A percentile compares a stretch with the other conserved stretches of the same genome.
These are phyloP conservation scores for Pectinophora gossypiella DNA, from an alignment of 1,140 invertebrate genomes.

Conservation along the genomic window DNA sequence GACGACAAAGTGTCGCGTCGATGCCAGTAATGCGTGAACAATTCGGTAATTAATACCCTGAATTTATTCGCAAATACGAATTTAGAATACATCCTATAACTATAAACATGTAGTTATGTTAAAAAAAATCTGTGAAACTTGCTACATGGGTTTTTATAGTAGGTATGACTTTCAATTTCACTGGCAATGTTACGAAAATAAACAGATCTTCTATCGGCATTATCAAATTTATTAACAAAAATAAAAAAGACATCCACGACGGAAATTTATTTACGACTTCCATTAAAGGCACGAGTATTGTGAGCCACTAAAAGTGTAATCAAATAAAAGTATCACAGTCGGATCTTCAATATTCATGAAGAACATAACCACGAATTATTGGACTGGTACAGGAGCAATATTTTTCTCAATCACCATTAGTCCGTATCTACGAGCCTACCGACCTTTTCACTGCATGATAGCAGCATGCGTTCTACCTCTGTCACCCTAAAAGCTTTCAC, in stretches of 20 bases:
- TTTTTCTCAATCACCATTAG: constrained; percentile 75
- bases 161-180: too few relatives aligned
- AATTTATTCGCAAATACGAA: constrained; percentile 7
- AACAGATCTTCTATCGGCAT: not conserved
- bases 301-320: constrained; percentile 44
- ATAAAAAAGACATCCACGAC: constrained; percentile 17
- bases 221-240: constrained; percentile 12
- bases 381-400: constrained; percentile 49
- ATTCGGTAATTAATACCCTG: constrained; percentile 35
- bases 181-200: too few relatives aligned
- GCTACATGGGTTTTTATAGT: too few relatives aligned
- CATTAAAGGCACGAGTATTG: constrained; percentile 39
- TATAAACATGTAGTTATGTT: not conserved
- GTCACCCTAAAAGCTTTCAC: constrained; percentile 53
- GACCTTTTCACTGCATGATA: constrained; percentile 56
- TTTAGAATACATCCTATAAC: not conserved
- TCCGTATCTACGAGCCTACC: constrained; percentile 60
- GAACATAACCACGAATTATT: constrained; percentile 66
- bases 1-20: constrained; percentile 27
- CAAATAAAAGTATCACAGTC: constrained; percentile 60
- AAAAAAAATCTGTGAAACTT: too few relatives aligned
- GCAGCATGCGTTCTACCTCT: constrained; percentile 26
- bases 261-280: constrained; percentile 31
- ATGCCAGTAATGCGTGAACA: constrained; percentile 25
- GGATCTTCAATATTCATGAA: constrained; percentile 74